Base-by-base conservation (phyloP, 2,888 invertebrate genomes). In the Microctonus brassicae region DNA sequence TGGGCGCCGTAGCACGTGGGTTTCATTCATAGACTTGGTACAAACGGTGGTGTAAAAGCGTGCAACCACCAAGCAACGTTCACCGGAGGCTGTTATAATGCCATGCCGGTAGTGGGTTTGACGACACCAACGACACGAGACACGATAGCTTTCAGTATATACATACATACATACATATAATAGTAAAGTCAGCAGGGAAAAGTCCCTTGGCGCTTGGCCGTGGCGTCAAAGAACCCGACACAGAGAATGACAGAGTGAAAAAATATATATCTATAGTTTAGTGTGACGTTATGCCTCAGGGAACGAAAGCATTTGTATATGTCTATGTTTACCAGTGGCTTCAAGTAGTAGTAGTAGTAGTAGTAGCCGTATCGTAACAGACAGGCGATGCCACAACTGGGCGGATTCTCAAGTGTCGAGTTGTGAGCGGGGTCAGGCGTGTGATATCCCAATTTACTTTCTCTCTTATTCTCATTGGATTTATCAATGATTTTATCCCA, bases 11-110 rank as follows among this genome's bases (percentile, higher is more conserved):
- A 39, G 75, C 84, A 82, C 84, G 84, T 84, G 84, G 80, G 71
- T 78, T 82, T 79, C 83, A 83, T 84, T 84, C 84, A 84, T 81
- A 81, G 80, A 78, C 72, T 74, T 69, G 64, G 72, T 42, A 57
- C 29, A 65, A 57, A 68, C 39, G 58, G 52, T 47, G 58, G 58
- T 68, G 57, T 68, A 68, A 68, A 60, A 55, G 67, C 22, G 55
- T 33, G 55, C 26, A 65, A 34, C 34, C 33, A 66, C 53, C 53
- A 63, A 57, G 66, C 36, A 71, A 42, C 63, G 57, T 61, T 69
- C 55, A 55, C 66, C 69, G 47, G 69, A 69, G 69, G 66, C 66
- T 64, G 62, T 60, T 47, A 22, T 63, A 67, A 66, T 70, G 67
- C 70, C 58, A 68, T 64, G 70, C 63, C 33, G 33, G 72, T 61